Conservation (phyloP, 2,113 vertebrate genomes). For the Colaptes auratus region DNA sequence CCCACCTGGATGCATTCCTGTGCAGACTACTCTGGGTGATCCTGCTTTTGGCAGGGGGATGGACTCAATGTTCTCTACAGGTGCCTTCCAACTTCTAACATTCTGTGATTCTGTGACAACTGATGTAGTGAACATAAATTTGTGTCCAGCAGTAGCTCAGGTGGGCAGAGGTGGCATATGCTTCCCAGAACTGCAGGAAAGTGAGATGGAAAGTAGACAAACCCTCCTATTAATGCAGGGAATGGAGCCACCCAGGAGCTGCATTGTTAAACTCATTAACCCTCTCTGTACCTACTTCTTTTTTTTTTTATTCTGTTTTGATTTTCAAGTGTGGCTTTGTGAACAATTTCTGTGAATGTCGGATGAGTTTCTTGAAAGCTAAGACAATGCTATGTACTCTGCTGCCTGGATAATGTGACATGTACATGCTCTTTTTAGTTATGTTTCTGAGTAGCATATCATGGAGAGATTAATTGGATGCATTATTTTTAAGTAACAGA, state of each 20-base stretch:
- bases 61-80: too few species aligned
- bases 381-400: constrained; percentile 51
- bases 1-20: too few species aligned
- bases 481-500: constrained; percentile 66
- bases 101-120: background rate
- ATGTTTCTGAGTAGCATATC: background rate
- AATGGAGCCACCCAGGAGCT: background rate
- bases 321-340: background rate
- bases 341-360: constrained; percentile 16
- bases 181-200: background rate
- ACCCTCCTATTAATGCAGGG: background rate
- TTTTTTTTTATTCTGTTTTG: background rate
- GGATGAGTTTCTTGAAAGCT: constrained; percentile 53
- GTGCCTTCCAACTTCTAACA: too few species aligned
- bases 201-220: background rate
- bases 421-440: constrained; percentile 42
- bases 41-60: too few species aligned
- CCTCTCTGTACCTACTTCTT: background rate
- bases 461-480: constrained; percentile 62
- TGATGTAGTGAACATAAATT: background rate
- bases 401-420: constrained; percentile 59
- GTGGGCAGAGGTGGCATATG: background rate
- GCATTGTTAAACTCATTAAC: background rate
- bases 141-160: background rate
- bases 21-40: too few species aligned